Percentiles rank a stretch among this genome's conserved stretches.
These are phyloP conservation scores for Apamea epomidion DNA, from an alignment of 2,888 invertebrate genomes.

Conservation along the genomic window DNA sequence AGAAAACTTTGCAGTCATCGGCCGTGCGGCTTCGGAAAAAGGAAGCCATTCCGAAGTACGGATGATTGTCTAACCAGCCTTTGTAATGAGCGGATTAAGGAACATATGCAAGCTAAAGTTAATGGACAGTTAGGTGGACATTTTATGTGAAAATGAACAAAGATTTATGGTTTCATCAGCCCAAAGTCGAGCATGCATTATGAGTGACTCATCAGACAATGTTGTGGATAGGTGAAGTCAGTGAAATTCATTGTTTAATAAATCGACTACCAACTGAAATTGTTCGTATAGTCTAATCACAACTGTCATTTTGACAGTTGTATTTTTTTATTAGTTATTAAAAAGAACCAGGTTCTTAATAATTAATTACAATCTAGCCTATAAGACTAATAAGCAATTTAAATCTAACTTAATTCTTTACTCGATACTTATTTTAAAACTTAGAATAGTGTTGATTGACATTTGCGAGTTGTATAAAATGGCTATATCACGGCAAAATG, in stretches of 20 bases:
- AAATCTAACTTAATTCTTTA: too few relatives aligned
- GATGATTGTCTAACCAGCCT: conserved; percentile 54
- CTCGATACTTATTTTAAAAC: not conserved
- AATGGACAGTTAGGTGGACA: conserved; percentile 13
- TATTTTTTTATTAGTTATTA: not conserved
- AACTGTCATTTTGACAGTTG: not conserved
- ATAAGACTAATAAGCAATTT: too few relatives aligned
- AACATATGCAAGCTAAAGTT: conserved; percentile 23
- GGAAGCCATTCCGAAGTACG: conserved; percentile 44
- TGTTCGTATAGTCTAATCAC: not conserved
- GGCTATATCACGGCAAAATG: not conserved
- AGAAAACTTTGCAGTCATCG: conserved; percentile 76
- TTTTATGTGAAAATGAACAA: conserved; percentile 13
- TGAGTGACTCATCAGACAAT: not conserved
- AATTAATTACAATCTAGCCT: too few relatives aligned
- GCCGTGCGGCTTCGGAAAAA: conserved; percentile 54
- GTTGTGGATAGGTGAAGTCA: not conserved
- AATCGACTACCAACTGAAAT: not conserved
- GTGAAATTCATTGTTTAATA: not conserved
- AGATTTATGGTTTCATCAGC: not conserved
- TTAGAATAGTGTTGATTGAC: not conserved
- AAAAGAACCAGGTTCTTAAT: not conserved
- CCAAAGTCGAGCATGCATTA: not conserved
- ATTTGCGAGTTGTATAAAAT: not conserved
- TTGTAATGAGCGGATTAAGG: conserved; percentile 55